Evolutionary conservation across 2,888 invertebrate genomes (phyloP), one percentile per base, ranked within the genome.

Genomic region (Drosophila bunnanda): DNA sequence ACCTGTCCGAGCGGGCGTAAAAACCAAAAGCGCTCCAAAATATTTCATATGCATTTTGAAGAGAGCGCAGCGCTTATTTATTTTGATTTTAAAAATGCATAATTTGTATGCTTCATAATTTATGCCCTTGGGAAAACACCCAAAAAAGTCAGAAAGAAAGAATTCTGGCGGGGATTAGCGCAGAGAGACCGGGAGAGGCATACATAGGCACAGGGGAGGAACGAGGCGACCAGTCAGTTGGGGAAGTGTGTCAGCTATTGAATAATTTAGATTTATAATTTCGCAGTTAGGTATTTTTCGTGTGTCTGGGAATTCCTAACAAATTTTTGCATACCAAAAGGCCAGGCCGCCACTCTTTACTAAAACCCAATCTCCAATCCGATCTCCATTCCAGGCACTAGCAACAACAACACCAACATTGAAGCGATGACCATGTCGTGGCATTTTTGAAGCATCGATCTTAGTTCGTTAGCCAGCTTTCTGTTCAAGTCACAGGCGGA

Each of bases 271-370:
- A 75, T 75, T 76, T 75, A 75, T 75, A 75, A 75, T 76, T 76
- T 75, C 62, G 70, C 59, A 58, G 62, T 59, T 74, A 74, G 74
- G 57, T 72, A 54, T 73, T 62, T 54, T 25, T 60, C 41, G 57
- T 50, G 43, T 70, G 52, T 61, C 41, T 66, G 78, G 85, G 88
- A 85, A 89, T 85, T 85, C 85, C 85, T 89, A 71, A 84, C 57
- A 85, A 79, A 87, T 84, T 85, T 85, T 89, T 80, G 85, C 85
- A 85, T 85, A 85, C 71, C 71, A 62, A 79, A 73, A 74, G 86
- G 78, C 83, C 76, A 76, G 74, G 68, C 80, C 78, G 73, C 72
- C 75, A 76, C 53, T 70, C 69, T 70, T 39, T 60, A 59, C 79
- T 48, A 67, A 78, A 62, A 28, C 38, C 41, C 50, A 34, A 36